Evolutionary conservation across 2,113 vertebrate genomes (phyloP).

Genomic region (Geococcyx californianus): DNA sequence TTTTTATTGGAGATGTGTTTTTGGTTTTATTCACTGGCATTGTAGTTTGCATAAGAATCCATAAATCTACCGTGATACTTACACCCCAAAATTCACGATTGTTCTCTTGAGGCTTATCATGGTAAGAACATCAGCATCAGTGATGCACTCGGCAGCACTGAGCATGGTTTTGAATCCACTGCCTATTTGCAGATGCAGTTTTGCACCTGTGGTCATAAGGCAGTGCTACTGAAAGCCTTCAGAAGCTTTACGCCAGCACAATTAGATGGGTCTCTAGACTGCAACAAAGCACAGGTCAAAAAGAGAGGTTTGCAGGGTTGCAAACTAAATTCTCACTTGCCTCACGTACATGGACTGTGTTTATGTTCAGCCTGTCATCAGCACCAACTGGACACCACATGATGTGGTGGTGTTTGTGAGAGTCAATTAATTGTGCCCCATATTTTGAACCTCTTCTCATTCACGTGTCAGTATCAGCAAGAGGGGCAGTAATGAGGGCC

Average conservation of each 20-base stretch:
- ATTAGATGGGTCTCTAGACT: not conserved
- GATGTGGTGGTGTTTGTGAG: not conserved
- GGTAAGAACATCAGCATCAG: not conserved
- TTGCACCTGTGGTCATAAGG: not conserved
- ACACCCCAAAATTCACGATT: not conserved
- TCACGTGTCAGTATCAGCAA: not conserved
- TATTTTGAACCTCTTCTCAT: not conserved
- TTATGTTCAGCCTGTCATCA: not conserved
- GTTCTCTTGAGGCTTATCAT: not conserved
- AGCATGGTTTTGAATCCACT: not conserved
- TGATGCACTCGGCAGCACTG: not conserved
- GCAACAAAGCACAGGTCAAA: not conserved
- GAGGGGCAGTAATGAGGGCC: not conserved
- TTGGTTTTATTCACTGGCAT: not conserved
- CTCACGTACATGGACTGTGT: rapidly evolving
- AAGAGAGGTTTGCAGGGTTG: not conserved
- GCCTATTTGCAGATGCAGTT: not conserved
- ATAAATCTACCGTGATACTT: not conserved
- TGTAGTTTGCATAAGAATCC: not conserved
- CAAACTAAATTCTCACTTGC: not conserved
- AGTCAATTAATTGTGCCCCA: not conserved
- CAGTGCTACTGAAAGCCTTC: not conserved
- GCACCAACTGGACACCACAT: not conserved
- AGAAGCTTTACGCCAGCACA: not conserved
- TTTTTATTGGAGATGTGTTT: not conserved